Evolutionary conservation across 2,888 invertebrate genomes (phyloP).

Genomic region (Tenthredo amoena): DNA sequence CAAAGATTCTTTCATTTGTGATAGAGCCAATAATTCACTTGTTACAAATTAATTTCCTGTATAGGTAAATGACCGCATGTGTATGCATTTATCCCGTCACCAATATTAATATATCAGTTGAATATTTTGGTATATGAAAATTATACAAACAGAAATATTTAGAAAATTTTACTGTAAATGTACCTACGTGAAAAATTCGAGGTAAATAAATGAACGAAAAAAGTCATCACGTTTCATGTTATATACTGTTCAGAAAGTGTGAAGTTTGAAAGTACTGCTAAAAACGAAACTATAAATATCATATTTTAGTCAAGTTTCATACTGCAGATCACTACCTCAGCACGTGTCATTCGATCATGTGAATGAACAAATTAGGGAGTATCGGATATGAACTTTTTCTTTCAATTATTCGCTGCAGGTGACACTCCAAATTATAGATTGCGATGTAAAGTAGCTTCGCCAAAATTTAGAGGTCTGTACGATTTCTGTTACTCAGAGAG

Average conservation of each 20-base stretch:
- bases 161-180: not conserved
- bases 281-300: slow-evolving; percentile 21
- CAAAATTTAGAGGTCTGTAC: too few relatives aligned
- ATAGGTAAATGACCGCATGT: too few relatives aligned
- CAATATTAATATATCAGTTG: not conserved
- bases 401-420: too few relatives aligned
- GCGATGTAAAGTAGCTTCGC: too few relatives aligned
- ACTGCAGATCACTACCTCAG: not conserved
- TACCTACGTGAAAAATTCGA: too few relatives aligned
- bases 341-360: not conserved
- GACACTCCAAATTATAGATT: too few relatives aligned
- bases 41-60: too few relatives aligned
- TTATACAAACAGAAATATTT: not conserved
- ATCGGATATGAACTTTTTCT: too few relatives aligned
- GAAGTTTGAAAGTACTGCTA: slow-evolving; percentile 59
- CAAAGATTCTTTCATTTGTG: too few relatives aligned
- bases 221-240: slow-evolving; percentile 11
- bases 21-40: too few relatives aligned
- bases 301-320: not conserved
- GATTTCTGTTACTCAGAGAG: too few relatives aligned
- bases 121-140: not conserved
- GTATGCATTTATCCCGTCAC: not conserved
- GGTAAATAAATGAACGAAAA: slow-evolving; percentile 26
- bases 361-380: too few relatives aligned
- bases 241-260: slow-evolving; percentile 66